phyloP scores from a whole-genome alignment of 2,888 invertebrate genomes.

The Pristionchus mayeri region DNA sequence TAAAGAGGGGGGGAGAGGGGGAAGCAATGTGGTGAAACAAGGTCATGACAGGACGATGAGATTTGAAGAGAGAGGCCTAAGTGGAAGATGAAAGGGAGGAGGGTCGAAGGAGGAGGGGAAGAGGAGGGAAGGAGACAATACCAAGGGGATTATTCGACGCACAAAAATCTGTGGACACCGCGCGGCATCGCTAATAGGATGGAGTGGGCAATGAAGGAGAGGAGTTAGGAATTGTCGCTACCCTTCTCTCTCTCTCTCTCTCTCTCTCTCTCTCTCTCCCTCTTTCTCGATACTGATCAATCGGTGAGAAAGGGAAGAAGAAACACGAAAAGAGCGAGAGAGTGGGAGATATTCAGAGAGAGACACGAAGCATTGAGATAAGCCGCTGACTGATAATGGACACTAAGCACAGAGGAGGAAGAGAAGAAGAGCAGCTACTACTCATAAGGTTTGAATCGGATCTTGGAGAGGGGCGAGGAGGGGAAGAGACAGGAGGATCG shows the following conservation, averaged over 20 bases:
- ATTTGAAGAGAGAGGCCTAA: constrained; percentile 19
- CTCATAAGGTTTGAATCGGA: constrained; percentile 50
- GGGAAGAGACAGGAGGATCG: background rate
- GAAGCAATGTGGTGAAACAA: constrained; percentile 22
- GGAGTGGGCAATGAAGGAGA: background rate
- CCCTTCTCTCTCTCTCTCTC: constrained; percentile 15
- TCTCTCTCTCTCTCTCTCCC: background rate
- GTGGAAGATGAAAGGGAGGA: constrained; percentile 29
- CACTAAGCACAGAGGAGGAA: background rate
- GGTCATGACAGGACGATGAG: constrained; percentile 35
- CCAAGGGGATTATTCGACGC: background rate
- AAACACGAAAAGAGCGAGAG: constrained; percentile 2
- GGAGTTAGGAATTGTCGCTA: constrained; percentile 34
- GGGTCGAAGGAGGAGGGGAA: background rate
- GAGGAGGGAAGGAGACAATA: background rate
- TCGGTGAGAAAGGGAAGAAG: background rate
- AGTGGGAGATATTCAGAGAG: background rate
- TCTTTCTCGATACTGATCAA: constrained; percentile 44
- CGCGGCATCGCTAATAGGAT: background rate
- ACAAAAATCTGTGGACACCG: background rate
- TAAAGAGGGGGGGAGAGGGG: background rate
- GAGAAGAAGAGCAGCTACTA: background rate
- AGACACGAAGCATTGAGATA: background rate
- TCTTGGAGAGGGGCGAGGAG: background rate
- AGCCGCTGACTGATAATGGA: constrained; percentile 2